phyloP scores from a whole-genome alignment of 1,140 invertebrate species.

The Macrocentrus cingulum region DNA sequence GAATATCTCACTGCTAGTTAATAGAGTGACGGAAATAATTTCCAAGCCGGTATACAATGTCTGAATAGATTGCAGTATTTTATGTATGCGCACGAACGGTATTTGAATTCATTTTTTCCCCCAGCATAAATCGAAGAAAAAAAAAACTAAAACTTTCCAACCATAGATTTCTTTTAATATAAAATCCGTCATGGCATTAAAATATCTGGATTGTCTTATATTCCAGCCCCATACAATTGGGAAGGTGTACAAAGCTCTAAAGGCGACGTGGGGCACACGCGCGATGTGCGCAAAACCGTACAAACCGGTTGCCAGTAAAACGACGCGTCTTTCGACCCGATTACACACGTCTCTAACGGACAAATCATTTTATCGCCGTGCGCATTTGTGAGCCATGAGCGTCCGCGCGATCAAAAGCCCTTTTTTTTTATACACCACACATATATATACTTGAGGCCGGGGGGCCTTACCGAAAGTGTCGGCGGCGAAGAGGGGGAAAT shows the following conservation, averaged over 20 bases:
- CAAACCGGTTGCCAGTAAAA: slow-evolving; percentile 29
- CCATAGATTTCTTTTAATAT: too few species aligned
- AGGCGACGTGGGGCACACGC: slow-evolving; percentile 6
- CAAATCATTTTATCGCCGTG: slow-evolving; percentile 29
- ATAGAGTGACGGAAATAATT: too few species aligned
- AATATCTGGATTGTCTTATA: too few species aligned
- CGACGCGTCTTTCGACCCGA: slow-evolving; percentile 27
- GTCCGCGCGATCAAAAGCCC: slow-evolving; percentile 4
- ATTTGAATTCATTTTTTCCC: too few species aligned
- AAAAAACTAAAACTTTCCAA: too few species aligned
- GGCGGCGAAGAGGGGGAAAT: not conserved
- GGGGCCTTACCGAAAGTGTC: not conserved
- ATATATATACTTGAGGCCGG: not conserved
- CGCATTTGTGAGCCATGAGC: not conserved
- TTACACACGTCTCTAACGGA: slow-evolving; percentile 31
- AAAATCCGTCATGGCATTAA: too few species aligned
- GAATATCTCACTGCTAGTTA: too few species aligned
- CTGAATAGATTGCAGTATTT: too few species aligned
- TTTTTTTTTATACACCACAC: not conserved
- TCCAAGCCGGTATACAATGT: too few species aligned
- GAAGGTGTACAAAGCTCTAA: not conserved
- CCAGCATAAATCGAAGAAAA: too few species aligned
- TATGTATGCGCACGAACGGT: too few species aligned
- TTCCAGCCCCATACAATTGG: too few species aligned
- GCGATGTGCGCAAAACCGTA: slow-evolving; percentile 28